phyloP scores from a whole-genome alignment of 2,888 invertebrate genomes.

The Operophtera brumata region DNA sequence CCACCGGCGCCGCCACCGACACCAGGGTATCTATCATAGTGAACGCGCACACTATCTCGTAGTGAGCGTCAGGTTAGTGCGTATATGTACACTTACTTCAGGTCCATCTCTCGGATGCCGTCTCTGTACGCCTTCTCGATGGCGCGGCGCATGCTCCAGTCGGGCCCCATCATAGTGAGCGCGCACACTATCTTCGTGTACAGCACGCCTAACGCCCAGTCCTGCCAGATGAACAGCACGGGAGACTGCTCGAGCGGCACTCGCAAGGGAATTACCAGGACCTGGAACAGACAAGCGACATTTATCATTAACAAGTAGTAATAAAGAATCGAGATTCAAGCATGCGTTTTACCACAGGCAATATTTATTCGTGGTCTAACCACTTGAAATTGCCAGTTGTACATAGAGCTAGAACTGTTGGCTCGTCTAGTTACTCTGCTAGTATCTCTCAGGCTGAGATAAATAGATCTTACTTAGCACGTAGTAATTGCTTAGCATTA shows the following conservation, averaged over 20 bases:
- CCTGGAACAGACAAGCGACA: slow-evolving; percentile 51
- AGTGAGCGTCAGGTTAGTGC: background rate
- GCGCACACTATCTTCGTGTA: slow-evolving; percentile 99
- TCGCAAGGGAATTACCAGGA: slow-evolving; percentile 93
- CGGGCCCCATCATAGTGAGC: slow-evolving; percentile 98
- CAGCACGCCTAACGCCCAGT: slow-evolving; percentile 98
- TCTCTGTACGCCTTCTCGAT: slow-evolving; percentile 97
- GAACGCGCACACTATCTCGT: background rate
- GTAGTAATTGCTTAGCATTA: too few species aligned
- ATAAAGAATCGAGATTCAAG: too few species aligned
- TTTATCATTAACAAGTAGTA: background rate
- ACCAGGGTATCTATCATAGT: slow-evolving; percentile 71
- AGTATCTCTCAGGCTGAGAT: too few species aligned
- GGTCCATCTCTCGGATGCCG: slow-evolving; percentile 95
- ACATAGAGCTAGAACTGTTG: too few species aligned
- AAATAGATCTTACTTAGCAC: too few species aligned
- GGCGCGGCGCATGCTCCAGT: slow-evolving; percentile 94
- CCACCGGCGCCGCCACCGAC: too few species aligned
- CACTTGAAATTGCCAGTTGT: too few species aligned
- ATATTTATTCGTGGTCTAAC: too few species aligned
- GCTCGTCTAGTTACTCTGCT: too few species aligned
- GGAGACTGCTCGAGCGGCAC: slow-evolving; percentile 96
- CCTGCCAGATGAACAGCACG: slow-evolving; percentile 93
- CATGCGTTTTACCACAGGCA: too few species aligned
- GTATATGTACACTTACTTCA: slow-evolving; percentile 74